Conservation (phyloP, 1,140 invertebrate genomes). For the Physella acuta region DNA sequence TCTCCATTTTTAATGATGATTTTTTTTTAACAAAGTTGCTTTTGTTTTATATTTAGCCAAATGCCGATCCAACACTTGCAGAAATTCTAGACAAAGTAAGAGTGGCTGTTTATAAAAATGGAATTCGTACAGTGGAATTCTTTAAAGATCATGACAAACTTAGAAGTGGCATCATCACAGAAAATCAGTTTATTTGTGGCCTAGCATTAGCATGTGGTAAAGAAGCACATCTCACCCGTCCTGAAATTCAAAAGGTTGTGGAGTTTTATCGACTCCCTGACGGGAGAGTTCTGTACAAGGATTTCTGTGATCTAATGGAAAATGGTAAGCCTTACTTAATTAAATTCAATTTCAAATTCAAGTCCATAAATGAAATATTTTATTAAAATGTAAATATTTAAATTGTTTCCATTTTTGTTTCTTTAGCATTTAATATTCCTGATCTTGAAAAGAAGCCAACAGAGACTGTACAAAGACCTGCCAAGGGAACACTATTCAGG, state of each 20-base stretch:
- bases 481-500: conserved; percentile 51
- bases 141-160: conserved; percentile 60
- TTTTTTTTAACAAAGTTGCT: too few species aligned
- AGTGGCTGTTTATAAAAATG: conserved; percentile 56
- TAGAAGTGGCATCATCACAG: conserved; percentile 56
- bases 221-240: conserved; percentile 52
- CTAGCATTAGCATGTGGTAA: conserved; percentile 55
- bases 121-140: conserved; percentile 58
- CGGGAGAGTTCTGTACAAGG: conserved; percentile 56
- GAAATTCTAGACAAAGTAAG: conserved; percentile 58
- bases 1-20: too few species aligned
- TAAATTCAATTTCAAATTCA: too few species aligned
- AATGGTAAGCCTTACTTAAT: too few species aligned
- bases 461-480: conserved; percentile 49
- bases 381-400: too few species aligned
- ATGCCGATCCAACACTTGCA: conserved; percentile 51
- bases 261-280: conserved; percentile 55
- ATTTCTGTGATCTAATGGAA: conserved; percentile 59
- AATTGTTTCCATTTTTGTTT: conserved; percentile 20
- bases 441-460: conserved; percentile 60
- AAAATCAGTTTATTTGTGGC: conserved; percentile 59
- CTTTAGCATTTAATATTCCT: conserved; percentile 58
- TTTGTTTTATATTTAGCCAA: conserved; percentile 35
- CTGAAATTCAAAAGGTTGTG: conserved; percentile 56
- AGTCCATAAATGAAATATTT: too few species aligned